Base-by-base conservation (phyloP, 2,888 invertebrate genomes). In the Diaphora mendica region DNA sequence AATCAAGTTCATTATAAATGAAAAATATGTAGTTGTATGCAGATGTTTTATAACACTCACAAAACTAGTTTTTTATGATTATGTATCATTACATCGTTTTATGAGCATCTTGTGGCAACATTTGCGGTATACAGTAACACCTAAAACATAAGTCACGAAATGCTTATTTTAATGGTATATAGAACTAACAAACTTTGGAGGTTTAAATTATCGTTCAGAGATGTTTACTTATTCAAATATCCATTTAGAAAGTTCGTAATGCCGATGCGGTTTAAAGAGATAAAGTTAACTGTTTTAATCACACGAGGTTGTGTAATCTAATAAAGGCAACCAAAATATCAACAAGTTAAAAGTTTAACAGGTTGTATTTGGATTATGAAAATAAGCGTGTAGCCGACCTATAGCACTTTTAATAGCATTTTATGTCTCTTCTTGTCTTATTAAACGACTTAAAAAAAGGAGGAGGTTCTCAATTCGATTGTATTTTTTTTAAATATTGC, bases 171-270 rank as follows among this genome's bases (percentile, higher is more conserved):
- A 51, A 17, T 67, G 23, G 71, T 39, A 23, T 72, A 68, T 51
- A 35, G 66, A 73, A 72, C 65, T 74, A 30, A 62, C 55, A 71
- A 72, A 75, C 71, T 77, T 77, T 71, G 30, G 44, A 20, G 42
- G 65, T 33, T 71, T 20, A 71, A 76, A 70, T 80, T 73, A 74
- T 68, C 17, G 65, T 20, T 70, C n/a, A 20, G 64, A 33, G 11
- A 7, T 71, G 72, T 75, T 79, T 72, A 75, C 51, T 73, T 74
- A 82, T 72, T 80, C 70, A 81, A 82, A 78, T 78, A 80, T 59
- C 65, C 71, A 78, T 82, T 82, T 66, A 67, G 39, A 33, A 72
- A 72, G 71, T 70, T 70, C 1, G 33, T 68, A 55, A 73, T 35
- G 33, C 71, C 55, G 74, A 69, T 71, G 64, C 20, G 71, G 74